Evolutionary conservation across 2,113 vertebrate species (phyloP).

Genomic region (Motacilla tschutschensis): DNA sequence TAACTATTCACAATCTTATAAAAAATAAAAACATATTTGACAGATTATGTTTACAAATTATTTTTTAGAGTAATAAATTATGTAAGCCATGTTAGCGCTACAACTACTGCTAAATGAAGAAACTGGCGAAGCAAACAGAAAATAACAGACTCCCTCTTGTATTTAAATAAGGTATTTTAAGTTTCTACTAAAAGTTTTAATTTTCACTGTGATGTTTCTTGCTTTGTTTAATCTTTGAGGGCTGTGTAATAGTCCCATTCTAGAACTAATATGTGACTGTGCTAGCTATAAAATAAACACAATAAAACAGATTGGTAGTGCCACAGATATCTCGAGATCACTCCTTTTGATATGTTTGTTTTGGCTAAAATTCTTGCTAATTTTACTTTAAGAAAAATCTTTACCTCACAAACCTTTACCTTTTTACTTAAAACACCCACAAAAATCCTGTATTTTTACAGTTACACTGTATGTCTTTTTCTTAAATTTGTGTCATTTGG

Average conservation of each 20-base stretch:
- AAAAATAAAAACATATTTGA: background rate
- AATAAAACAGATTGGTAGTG: background rate
- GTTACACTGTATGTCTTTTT: background rate
- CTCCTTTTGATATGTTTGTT: background rate
- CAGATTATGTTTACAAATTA: background rate
- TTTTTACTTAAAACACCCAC: background rate
- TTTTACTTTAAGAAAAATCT: background rate
- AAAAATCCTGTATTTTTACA: background rate
- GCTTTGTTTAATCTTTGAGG: background rate
- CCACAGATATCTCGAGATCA: background rate
- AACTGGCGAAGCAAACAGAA: background rate
- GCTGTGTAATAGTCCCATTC: background rate
- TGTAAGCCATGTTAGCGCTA: background rate
- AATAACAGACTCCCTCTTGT: fast-evolving
- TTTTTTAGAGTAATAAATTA: background rate
- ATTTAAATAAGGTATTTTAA: background rate
- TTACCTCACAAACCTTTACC: background rate
- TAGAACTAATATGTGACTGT: background rate
- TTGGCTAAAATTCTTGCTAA: background rate
- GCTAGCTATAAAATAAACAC: background rate
- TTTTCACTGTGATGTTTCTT: background rate
- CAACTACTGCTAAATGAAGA: background rate
- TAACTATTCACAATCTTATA: background rate
- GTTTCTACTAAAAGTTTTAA: background rate
- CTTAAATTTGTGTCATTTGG: background rate